Evolutionary conservation across 2,888 invertebrate species (phyloP).

Genomic region (Glyphotaelius pellucidus): DNA sequence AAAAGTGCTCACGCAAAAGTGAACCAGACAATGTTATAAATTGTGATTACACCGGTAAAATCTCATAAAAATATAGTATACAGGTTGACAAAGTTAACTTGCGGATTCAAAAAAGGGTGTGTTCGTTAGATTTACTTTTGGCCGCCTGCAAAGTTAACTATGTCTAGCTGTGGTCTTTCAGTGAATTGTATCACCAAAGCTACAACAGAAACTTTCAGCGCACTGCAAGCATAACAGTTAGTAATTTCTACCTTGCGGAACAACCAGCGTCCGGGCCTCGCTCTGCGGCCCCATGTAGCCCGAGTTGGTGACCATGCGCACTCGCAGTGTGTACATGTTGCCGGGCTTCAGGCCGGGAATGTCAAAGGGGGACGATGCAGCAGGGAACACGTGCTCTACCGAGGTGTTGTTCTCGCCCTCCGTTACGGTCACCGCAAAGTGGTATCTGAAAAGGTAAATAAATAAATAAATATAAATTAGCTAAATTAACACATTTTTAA

Average conservation of each 20-base stretch:
- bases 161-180: neutral
- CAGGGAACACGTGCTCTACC: slow-evolving; percentile 72
- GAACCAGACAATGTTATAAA: neutral
- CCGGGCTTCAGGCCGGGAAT: slow-evolving; percentile 75
- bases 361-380: slow-evolving; percentile 77
- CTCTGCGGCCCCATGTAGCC: slow-evolving; percentile 82
- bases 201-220: neutral
- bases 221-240: neutral
- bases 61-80: too few species aligned
- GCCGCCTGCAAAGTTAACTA: too few species aligned
- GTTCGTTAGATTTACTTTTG: neutral
- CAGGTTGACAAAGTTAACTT: too few species aligned
- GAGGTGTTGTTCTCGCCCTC: slow-evolving; percentile 70
- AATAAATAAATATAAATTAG: slow-evolving; percentile 14
- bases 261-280: slow-evolving; percentile 75
- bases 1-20: too few species aligned
- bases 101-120: neutral
- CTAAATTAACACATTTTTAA: too few species aligned
- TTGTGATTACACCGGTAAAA: neutral
- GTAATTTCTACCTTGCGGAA: slow-evolving; percentile 54
- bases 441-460: slow-evolving; percentile 71
- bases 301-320: slow-evolving; percentile 78
- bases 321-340: slow-evolving; percentile 80
- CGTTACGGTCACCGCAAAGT: slow-evolving; percentile 83
- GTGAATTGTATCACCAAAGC: neutral